Evolutionary conservation across 1,140 invertebrate genomes (phyloP), one percentile per base, ranked within the genome.

Genomic region (Penaeus indicus): DNA sequence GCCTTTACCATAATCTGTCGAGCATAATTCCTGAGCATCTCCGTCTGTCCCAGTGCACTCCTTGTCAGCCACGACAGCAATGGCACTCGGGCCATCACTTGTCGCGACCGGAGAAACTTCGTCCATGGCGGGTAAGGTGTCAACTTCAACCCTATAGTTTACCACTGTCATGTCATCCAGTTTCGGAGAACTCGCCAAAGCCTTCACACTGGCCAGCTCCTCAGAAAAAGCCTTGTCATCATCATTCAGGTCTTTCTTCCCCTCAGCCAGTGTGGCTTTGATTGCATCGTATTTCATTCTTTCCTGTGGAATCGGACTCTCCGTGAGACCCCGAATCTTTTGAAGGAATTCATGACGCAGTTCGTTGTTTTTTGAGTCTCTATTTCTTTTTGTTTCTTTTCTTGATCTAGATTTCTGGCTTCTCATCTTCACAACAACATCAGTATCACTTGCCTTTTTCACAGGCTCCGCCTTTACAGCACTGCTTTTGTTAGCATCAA

Each of bases 281-380:
- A 54, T 61, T 13, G 60, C 80, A 27, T 61, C 60, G 22, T 83
- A 32, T 63, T 32, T 83, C 60, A 62, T 62, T 61, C 38, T 83
- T 21, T 32, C 61, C 10, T 32, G 47, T 32, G 25, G 27, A 25
- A 62, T 54, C n/a, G 27, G 47, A 18, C 80, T 62, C 5, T 83
- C 61, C 25, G 54, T 62, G 25, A 54, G 13, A 3, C 61, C 80
- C 32, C 60, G 22, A n/a, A 63, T 83, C 61, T 32, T 83, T 42
- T 84, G 82, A 19, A 84, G 82, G 25, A 84, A 84, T 13, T 84
- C 82, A n/a, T 84, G 82, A 7, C 82, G 63, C 1, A 38, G 62
- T 38, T 84, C 82, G 3, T 84, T 64, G 18, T 42, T 67, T 42
- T 47, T 61, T 69, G 82, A 67, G 16, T 69, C 62, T 69, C 82